Conservation (phyloP, 2,797 vertebrate species). For the Lithobates pipiens region DNA sequence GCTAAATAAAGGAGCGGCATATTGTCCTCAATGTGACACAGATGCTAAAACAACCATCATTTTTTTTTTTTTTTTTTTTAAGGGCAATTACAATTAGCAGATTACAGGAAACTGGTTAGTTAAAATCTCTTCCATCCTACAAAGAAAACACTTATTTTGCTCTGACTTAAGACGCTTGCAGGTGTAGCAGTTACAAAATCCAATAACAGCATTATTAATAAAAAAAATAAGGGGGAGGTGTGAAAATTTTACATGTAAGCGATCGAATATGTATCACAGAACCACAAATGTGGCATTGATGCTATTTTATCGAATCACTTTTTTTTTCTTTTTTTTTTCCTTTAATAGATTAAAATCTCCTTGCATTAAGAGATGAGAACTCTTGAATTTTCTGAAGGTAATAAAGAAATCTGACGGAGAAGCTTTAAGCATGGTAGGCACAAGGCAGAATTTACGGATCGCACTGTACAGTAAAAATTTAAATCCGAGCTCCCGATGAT, state of each 20-base stretch:
- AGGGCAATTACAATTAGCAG: background rate
- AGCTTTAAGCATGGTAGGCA: too few relatives aligned
- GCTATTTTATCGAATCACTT: too few relatives aligned
- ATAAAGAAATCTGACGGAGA: too few relatives aligned
- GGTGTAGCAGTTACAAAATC: background rate
- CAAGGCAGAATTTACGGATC: too few relatives aligned
- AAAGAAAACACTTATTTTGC: background rate
- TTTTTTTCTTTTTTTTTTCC: too few relatives aligned
- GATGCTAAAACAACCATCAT: slow-evolving; percentile 4
- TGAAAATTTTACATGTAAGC: background rate
- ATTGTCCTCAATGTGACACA: background rate
- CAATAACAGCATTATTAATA: too few relatives aligned
- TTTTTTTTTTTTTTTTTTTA: background rate
- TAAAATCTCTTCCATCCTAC: background rate
- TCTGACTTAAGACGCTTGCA: background rate
- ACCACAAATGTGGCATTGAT: background rate
- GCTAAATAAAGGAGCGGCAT: slow-evolving; percentile 17
- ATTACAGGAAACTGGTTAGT: slow-evolving; percentile 26
- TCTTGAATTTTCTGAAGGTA: too few relatives aligned
- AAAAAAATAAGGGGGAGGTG: background rate
- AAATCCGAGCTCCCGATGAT: too few relatives aligned
- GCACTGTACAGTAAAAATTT: too few relatives aligned
- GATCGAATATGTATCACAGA: too few relatives aligned
- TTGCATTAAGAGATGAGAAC: background rate
- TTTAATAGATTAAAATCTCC: too few relatives aligned